A percentile compares a stretch with the other conserved stretches of the same genome.
Evolutionary conservation across 2,888 invertebrate genomes (phyloP).

Genomic region (Netelia inedita): DNA sequence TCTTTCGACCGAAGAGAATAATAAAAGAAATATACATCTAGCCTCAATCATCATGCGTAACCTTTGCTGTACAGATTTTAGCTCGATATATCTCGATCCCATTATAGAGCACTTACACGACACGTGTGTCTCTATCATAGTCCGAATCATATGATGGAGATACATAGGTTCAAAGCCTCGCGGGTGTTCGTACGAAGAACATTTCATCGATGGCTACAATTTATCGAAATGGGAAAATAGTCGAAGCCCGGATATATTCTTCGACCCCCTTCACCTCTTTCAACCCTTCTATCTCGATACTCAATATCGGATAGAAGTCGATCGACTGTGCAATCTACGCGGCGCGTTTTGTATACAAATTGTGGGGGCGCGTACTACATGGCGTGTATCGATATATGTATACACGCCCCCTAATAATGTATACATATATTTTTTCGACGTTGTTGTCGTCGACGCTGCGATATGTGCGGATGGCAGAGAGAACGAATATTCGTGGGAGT

Average conservation of each 20-base stretch:
- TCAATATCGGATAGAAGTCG: slow-evolving; percentile 47
- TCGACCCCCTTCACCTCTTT: slow-evolving; percentile 11
- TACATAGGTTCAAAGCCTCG: not conserved
- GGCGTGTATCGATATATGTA: not conserved
- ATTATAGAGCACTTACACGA: slow-evolving; percentile 16
- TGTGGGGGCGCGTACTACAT: not conserved
- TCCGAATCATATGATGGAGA: not conserved
- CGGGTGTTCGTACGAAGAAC: not conserved
- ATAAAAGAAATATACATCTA: no score
- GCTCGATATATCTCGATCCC: slow-evolving; percentile 7
- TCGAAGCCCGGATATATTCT: slow-evolving; percentile 35
- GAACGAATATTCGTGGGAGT: slow-evolving; percentile 34
- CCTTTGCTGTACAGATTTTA: slow-evolving; percentile 3
- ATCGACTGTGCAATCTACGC: slow-evolving; percentile 49
- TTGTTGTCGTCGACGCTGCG: slow-evolving; percentile 29
- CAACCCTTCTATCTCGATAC: slow-evolving; percentile 4
- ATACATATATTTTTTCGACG: slow-evolving; percentile 2
- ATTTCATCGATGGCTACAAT: slow-evolving; percentile 20
- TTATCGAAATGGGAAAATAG: slow-evolving; percentile 48
- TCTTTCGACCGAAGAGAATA: no score
- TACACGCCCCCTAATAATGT: not conserved
- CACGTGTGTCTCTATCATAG: not conserved
- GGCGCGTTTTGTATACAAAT: slow-evolving; percentile 40
- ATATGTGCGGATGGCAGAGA: slow-evolving; percentile 30
- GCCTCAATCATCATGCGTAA: no score